Evolutionary conservation across 2,113 vertebrate species (phyloP).

Genomic region (Accipiter virgatus): DNA sequence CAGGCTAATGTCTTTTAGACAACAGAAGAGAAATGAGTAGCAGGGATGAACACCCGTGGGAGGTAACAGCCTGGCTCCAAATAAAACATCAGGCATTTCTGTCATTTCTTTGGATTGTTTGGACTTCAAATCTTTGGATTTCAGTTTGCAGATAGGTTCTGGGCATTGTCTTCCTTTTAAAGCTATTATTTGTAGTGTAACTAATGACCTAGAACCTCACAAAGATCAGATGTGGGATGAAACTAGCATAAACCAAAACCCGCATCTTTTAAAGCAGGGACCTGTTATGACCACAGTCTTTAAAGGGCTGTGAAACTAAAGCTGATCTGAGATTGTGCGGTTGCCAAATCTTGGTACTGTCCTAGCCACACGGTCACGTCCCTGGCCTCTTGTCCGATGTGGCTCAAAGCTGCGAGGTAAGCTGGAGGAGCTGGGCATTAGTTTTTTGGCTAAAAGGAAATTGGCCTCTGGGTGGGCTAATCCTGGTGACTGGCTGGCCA

Average conservation of each 20-base stretch:
- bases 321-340: neutral
- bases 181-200: neutral
- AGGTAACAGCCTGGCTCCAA: neutral
- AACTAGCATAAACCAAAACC: neutral
- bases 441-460: neutral
- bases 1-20: neutral
- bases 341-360: neutral
- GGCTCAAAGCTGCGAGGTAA: neutral
- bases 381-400: neutral
- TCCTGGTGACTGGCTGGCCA: neutral
- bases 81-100: neutral
- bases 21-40: neutral
- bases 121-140: neutral
- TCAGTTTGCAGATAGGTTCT: neutral
- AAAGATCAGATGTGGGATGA: neutral
- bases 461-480: accelerated
- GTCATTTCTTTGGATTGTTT: neutral
- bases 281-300: neutral
- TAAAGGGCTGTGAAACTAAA: neutral
- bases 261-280: neutral
- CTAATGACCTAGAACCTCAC: neutral
- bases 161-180: neutral
- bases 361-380: neutral
- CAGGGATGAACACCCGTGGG: neutral
- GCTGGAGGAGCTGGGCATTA: neutral